Percentiles rank a stretch among this genome's conserved stretches.
Conservation (phyloP, 1,140 invertebrate species). For the Macrostomum lignano region DNA sequence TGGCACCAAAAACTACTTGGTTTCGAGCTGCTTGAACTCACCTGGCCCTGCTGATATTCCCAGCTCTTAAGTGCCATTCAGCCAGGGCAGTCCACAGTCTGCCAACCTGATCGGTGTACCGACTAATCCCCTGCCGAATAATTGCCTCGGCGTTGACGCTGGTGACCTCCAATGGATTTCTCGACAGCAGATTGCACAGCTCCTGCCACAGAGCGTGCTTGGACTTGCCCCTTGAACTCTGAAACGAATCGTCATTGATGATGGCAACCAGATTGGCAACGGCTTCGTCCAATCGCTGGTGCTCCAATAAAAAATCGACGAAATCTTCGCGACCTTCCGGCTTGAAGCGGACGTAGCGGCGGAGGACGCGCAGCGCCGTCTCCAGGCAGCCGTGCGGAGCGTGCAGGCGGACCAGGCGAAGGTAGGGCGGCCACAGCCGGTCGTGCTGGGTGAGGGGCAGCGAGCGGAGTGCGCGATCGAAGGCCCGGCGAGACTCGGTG, state of each 20-base stretch:
- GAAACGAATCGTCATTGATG: conserved; percentile 83
- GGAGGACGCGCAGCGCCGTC: conserved; percentile 70
- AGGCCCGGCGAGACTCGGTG: conserved; percentile 57
- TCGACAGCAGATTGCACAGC: conserved; percentile 78
- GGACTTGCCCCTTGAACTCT: conserved; percentile 88
- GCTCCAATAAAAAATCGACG: conserved; percentile 61
- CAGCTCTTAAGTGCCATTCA: conserved; percentile 84
- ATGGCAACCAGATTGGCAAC: conserved; percentile 54
- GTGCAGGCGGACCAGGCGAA: conserved; percentile 52
- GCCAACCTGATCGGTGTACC: conserved; percentile 91
- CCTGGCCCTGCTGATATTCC: conserved; percentile 67
- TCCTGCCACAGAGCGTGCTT: conserved; percentile 92
- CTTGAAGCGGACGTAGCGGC: conserved; percentile 55
- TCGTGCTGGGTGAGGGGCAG: conserved; percentile 89
- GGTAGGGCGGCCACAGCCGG: conserved; percentile 80
- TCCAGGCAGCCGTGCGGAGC: conserved; percentile 49
- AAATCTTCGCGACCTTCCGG: conserved; percentile 88
- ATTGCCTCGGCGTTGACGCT: conserved; percentile 90
- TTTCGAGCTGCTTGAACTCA: no score
- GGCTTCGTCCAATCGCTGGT: conserved; percentile 65
- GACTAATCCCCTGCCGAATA: conserved; percentile 66
- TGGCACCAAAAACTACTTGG: no score
- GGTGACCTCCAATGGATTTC: conserved; percentile 71
- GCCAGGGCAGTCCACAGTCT: conserved; percentile 89
- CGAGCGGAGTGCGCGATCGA: conserved; percentile 66